Conservation (phyloP, 1,140 invertebrate species). For the Euura saliciscinereae region DNA sequence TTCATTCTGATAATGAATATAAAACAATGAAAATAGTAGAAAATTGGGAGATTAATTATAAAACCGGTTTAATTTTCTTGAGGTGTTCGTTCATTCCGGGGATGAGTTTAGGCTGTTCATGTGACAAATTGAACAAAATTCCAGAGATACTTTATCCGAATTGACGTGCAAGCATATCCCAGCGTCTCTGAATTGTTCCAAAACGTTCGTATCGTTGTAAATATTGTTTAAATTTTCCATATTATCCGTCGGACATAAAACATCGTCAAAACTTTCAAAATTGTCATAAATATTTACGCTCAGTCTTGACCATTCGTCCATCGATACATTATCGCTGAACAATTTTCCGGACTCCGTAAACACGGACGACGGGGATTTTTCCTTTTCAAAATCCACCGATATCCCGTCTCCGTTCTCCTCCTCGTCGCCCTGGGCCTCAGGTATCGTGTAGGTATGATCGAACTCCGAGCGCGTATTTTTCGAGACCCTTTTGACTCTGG, state of each 20-base stretch:
- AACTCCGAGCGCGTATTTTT: conserved; percentile 12
- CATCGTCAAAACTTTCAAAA: conserved; percentile 22
- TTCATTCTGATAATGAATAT: neutral
- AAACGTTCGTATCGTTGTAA: conserved; percentile 22
- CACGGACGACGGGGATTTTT: neutral
- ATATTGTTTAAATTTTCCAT: neutral
- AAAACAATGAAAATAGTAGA: too few relatives aligned
- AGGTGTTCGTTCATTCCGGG: neutral
- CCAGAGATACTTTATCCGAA: conserved; percentile 60
- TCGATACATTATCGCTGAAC: conserved; percentile 22
- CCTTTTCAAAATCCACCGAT: neutral
- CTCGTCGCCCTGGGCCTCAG: conserved; percentile 1
- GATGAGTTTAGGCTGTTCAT: conserved; percentile 38
- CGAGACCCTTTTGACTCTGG: neutral
- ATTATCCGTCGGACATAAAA: conserved; percentile 12
- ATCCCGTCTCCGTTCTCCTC: neutral
- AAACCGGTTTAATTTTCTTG: neutral
- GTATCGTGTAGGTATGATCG: conserved; percentile 32
- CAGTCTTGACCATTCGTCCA: conserved; percentile 32
- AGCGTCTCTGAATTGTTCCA: conserved; percentile 28
- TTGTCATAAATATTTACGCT: conserved; percentile 20
- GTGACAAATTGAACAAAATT: conserved; percentile 60
- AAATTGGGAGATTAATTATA: too few relatives aligned
- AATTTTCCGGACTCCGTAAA: conserved; percentile 18
- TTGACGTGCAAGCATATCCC: conserved; percentile 64